phyloP scores from a whole-genome alignment of 37 sponge, comb jelly and placozoan species.

The Beroe ovata region DNA sequence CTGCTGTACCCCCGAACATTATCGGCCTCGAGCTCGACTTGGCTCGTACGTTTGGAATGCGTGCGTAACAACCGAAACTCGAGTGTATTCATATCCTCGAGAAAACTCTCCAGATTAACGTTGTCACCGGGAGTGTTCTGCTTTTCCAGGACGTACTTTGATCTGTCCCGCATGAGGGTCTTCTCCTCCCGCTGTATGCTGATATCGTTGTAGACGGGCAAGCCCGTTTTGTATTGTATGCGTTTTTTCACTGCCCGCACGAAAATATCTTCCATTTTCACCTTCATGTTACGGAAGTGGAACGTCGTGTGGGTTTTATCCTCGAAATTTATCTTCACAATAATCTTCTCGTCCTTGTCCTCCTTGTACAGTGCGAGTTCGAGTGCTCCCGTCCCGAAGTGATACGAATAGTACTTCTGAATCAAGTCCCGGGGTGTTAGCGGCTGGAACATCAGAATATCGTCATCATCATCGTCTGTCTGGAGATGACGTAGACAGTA shows the following conservation, averaged over 20 bases:
- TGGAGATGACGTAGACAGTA: constrained; percentile 48
- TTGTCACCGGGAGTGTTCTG: not conserved
- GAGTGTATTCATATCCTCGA: constrained; percentile 48
- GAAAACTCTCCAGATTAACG: constrained; percentile 6
- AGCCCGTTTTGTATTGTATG: not conserved
- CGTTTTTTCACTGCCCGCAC: constrained; percentile 31
- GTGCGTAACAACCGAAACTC: constrained; percentile 37
- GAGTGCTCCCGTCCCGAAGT: constrained; percentile 24
- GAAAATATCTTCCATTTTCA: constrained; percentile 38
- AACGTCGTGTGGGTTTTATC: constrained; percentile 60
- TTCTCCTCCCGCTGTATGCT: constrained; percentile 23
- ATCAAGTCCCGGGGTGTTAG: constrained; percentile 25
- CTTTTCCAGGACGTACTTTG: constrained; percentile 39
- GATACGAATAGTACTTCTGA: constrained; percentile 45
- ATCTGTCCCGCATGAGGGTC: not conserved
- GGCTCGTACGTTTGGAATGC: constrained; percentile 53
- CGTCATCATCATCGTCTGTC: constrained; percentile 49
- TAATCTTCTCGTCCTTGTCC: constrained; percentile 63
- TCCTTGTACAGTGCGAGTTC: constrained; percentile 38
- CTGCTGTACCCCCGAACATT: constrained; percentile 40
- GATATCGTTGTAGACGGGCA: not conserved
- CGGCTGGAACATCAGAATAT: constrained; percentile 38
- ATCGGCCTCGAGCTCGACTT: constrained; percentile 50
- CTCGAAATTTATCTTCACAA: constrained; percentile 48
- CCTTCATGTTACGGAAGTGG: constrained; percentile 47